Conservation (phyloP, 2,113 vertebrate species). For the Amblyopsis rosae region DNA sequence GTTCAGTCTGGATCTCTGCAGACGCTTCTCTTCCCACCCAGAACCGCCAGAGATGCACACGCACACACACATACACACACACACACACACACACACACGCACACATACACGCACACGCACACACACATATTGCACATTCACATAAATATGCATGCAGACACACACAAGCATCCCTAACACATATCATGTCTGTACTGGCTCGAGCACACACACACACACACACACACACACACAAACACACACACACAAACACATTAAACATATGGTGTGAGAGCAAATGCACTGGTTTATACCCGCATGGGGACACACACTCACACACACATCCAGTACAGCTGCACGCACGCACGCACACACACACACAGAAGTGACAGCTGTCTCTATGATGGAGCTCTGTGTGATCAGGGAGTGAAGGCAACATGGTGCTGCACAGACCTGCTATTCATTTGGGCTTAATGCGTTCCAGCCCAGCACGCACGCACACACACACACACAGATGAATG, state of each 20-base stretch:
- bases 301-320: conserved; percentile 8
- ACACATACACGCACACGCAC: conserved; percentile 56
- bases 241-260: not conserved
- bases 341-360: conserved; percentile 38
- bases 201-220: conserved; percentile 1
- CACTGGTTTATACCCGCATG: not conserved
- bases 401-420: conserved; percentile 76
- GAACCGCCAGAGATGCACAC: conserved; percentile 77
- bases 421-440: conserved; percentile 76
- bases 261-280: not conserved
- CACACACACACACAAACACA: not conserved
- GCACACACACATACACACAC: conserved; percentile 4
- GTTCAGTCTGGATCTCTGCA: conserved; percentile 82
- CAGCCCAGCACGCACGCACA: conserved; percentile 30
- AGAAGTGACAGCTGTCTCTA: conserved; percentile 76
- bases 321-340: not conserved
- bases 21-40: conserved; percentile 87
- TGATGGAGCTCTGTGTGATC: conserved; percentile 73
- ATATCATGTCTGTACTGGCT: not conserved
- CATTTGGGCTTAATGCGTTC: conserved; percentile 80
- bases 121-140: conserved; percentile 9
- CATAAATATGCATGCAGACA: conserved; percentile 24
- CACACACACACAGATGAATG: conserved; percentile 37
- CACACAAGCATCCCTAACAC: not conserved
- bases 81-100: not conserved